phyloP scores from a whole-genome alignment of 2,888 invertebrate species.

The Cecidostiba fungosa region DNA sequence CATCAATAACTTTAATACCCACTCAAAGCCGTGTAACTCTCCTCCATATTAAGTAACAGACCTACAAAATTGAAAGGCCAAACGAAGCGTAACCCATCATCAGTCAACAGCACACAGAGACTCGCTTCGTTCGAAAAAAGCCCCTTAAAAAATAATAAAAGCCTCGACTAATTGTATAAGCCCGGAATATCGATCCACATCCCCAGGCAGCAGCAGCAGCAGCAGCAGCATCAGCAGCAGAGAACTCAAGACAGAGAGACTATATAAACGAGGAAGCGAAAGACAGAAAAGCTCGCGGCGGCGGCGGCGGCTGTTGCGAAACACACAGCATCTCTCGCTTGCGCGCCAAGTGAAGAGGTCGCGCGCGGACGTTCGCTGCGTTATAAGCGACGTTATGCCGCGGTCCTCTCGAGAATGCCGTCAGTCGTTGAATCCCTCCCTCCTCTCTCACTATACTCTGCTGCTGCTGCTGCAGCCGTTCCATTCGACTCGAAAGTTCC shows the following conservation, averaged over 20 bases:
- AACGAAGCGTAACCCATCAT: too few relatives aligned
- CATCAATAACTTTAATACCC: too few relatives aligned
- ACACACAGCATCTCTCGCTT: slow-evolving; percentile 10
- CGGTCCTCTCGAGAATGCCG: slow-evolving; percentile 11
- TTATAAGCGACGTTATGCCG: slow-evolving; percentile 5
- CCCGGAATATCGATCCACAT: not conserved
- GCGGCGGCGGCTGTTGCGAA: not conserved
- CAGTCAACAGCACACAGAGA: too few relatives aligned
- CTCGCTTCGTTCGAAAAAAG: not conserved
- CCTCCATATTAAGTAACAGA: too few relatives aligned
- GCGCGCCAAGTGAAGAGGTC: slow-evolving; percentile 4
- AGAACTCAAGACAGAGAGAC: not conserved
- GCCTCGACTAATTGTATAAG: slow-evolving; percentile 9
- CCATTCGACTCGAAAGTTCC: slow-evolving; percentile 25
- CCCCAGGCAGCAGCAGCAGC: not conserved
- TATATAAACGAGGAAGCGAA: not conserved
- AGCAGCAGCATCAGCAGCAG: too few relatives aligned
- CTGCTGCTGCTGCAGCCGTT: not conserved
- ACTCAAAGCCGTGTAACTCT: too few relatives aligned
- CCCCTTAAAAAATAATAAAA: not conserved
- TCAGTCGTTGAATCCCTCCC: not conserved
- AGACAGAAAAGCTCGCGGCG: not conserved
- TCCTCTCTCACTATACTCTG: not conserved
- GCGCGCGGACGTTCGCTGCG: not conserved
- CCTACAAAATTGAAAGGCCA: too few relatives aligned